Evolutionary conservation across 2,113 vertebrate species (phyloP).

Genomic region (Machaerirhynchus nigripectus): DNA sequence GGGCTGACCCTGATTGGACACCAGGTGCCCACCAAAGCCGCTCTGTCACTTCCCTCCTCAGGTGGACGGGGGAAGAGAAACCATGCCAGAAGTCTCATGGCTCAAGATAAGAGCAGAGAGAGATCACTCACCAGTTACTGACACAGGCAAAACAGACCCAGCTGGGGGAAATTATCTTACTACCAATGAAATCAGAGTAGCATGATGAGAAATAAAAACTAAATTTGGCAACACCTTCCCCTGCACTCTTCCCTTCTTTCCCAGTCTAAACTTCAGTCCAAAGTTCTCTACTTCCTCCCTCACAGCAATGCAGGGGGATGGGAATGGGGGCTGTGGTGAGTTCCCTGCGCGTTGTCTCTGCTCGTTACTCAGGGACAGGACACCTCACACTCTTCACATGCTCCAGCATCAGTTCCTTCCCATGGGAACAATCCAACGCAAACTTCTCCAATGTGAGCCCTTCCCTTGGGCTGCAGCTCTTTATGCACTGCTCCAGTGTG

Average conservation of each 20-base stretch:
- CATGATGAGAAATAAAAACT: background rate
- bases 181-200: background rate
- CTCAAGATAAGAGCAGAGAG: background rate
- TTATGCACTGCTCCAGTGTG: background rate
- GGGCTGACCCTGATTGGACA: background rate
- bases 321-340: background rate
- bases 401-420: background rate
- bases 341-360: background rate
- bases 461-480: background rate
- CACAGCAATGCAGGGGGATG: background rate
- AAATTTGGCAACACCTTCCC: background rate
- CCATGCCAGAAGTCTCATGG: background rate
- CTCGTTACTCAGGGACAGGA: background rate
- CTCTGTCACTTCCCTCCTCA: background rate
- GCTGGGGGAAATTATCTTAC: background rate
- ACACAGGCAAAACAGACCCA: background rate
- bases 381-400: background rate
- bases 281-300: background rate
- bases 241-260: background rate
- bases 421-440: background rate
- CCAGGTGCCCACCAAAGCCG: rapidly evolving
- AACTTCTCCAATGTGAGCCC: background rate
- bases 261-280: background rate
- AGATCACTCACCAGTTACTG: background rate
- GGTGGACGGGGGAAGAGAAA: background rate